Base-by-base conservation (phyloP, 2,888 invertebrate species). In the Diarsia brunnea region DNA sequence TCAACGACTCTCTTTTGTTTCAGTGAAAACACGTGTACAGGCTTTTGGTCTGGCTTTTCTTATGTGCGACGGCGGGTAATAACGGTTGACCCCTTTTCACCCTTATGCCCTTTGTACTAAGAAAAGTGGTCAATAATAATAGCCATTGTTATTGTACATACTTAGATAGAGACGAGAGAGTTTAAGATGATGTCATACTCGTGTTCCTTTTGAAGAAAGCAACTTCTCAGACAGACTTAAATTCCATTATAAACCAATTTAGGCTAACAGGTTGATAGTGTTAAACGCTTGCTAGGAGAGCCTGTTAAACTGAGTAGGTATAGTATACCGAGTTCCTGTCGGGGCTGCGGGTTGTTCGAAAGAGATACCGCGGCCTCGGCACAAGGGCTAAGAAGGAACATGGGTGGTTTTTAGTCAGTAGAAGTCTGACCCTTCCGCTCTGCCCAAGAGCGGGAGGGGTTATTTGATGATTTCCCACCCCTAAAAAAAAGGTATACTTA, bases 1-100 rank as follows among this genome's bases (percentile, higher is more conserved):
- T 89, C 88, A 89, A 86, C 81, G 88, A 88, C 86, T 81, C 76
- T 65, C 55, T 68, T 76, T 76, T 75, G 72, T 67, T 78, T 69
- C 64, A 58, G 75, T 51, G 65, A 78, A 74, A 78, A 75, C 88
- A 83, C 81, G 87, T 83, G 88, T 67, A 27, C 58, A 60, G 16
- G 47, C 2, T 66, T 65, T 58, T 47, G 60, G 27, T n/a, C 10
- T 31, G 21, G 47, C 24, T 58, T 64, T 71, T 31, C n/a, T 31
- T 75, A 43, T 12, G 66, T 43, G 53, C 3, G n/a, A n/a, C n/a
- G n/a, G 63, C 58, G 24, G 55, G n/a, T 16, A 21, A n/a, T 10
- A 14, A 2, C 38, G 43, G 43, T n/a, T 24, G 45, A 24, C 43
- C 8, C 5, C n/a, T 43, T 43, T 43, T 43, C 43, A 43, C 10